Percentiles rank a stretch among this genome's conserved stretches.
Evolutionary conservation across 2,888 invertebrate genomes (phyloP).

Genomic region (Eledone cirrhosa): DNA sequence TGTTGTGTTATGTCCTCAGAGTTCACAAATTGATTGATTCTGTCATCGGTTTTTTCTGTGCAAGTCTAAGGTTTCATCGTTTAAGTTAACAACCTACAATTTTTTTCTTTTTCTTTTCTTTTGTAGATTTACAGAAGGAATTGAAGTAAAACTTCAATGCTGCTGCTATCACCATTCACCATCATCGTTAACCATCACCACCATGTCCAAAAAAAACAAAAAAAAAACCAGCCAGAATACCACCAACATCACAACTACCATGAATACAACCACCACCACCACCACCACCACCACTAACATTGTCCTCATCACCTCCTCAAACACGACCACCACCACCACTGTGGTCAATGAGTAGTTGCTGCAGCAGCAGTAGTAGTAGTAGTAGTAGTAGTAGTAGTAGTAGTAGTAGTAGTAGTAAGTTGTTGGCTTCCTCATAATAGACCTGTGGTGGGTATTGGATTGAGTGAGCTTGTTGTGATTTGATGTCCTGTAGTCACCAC

Average conservation of each 20-base stretch:
- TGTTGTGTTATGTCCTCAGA: background rate
- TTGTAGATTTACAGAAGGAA: background rate
- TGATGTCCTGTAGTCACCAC: constrained; percentile 10
- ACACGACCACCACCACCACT: no score
- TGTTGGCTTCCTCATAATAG: background rate
- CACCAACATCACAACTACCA: background rate
- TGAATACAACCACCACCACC: background rate
- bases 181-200: background rate
- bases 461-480: background rate
- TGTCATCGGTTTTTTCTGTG: background rate
- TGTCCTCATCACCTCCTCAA: no score
- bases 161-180: background rate
- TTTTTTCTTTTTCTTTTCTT: background rate
- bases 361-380: background rate
- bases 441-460: background rate
- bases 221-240: background rate
- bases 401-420: background rate
- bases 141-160: background rate
- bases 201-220: background rate
- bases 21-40: background rate
- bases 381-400: background rate
- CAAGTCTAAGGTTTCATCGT: background rate
- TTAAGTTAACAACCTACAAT: background rate
- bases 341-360: background rate
- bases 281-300: background rate